Base-by-base conservation (phyloP, 2,797 vertebrate genomes). In the Fratercula arctica region DNA sequence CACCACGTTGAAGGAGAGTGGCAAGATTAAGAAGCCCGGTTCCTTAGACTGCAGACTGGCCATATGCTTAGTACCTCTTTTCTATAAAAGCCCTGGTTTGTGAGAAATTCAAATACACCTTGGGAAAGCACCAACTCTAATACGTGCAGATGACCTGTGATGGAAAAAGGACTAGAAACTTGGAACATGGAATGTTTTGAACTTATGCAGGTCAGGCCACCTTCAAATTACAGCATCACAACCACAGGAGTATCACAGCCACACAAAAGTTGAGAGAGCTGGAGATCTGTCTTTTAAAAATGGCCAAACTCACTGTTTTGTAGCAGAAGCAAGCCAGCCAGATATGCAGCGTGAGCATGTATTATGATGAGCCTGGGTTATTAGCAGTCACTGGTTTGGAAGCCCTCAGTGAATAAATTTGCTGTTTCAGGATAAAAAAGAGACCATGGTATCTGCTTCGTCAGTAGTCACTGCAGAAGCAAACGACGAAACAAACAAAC, bases 401-500 rank as follows among this genome's bases (percentile, higher is more conserved):
- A 96, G 79, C 57, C 41, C 41, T 87, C 10, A 3, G 89, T 93
- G 91, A 95, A 95, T 89, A 93, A 96, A 94, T 94, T 61, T 85
- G 75, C 90, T 96, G 92, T 91, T 94, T 92, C 94, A 92, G 92
- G 89, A 89, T 75, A 60, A 93, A 93, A 88, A 93, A 72, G 13
- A 83, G 64, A 93, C 26, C 26, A 39, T 0, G 0, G 57, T 75
- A 61, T 94, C 91, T 94, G 94, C 89, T 87, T 95, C 2, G 9
- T 94, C 92, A 96, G 91, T 94, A 91, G 73, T 61, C 41, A 61
- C 60, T 68, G 78, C 79, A 91, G 81, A 92, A 91, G 48, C 14
- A n/a, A 81, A 74, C 64, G 45, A 83, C 72, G 45, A 89, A 91
- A 76, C 63, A 67, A 57, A 46, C 73, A 60, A 87, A 76, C 21